These are phyloP conservation scores for Nomada fucata DNA, from an alignment of 2,888 invertebrate genomes.

Conservation along the genomic window DNA sequence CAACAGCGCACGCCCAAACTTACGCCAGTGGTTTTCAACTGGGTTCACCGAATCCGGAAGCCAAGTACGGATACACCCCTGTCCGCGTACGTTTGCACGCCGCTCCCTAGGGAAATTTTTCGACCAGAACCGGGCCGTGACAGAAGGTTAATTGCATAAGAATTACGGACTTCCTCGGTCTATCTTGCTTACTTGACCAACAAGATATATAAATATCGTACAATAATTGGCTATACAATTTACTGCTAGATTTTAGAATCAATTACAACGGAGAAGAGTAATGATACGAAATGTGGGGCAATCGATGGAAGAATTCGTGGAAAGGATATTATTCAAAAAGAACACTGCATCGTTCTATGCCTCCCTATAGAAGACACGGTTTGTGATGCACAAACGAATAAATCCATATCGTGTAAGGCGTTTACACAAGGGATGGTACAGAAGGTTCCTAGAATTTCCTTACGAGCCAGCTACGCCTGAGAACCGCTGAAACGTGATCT, in stretches of 20 bases:
- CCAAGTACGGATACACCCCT: conserved; percentile 3
- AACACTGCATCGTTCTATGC: neutral
- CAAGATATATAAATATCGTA: too few species aligned
- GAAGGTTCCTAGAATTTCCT: neutral
- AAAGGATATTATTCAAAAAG: too few species aligned
- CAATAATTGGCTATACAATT: too few species aligned
- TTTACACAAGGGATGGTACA: too few species aligned
- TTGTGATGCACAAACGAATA: neutral
- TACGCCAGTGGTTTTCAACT: conserved; percentile 50
- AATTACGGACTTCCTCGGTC: conserved; percentile 17
- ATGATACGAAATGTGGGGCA: too few species aligned
- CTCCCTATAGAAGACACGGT: neutral
- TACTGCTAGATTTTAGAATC: too few species aligned
- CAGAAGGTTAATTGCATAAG: conserved; percentile 49
- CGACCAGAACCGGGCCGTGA: conserved; percentile 41
- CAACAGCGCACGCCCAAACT: conserved; percentile 62
- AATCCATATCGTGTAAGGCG: too few species aligned
- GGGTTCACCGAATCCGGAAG: neutral
- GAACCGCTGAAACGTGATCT: conserved; percentile 76
- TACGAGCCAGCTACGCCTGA: conserved; percentile 45
- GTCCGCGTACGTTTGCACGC: neutral
- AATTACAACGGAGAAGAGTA: too few species aligned
- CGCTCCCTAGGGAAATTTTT: conserved; percentile 59
- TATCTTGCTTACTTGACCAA: too few species aligned
- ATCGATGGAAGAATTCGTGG: too few species aligned